These are phyloP conservation scores for Pristiophorus japonicus DNA, from an alignment of 2,113 vertebrate genomes.

Conservation along the genomic window DNA sequence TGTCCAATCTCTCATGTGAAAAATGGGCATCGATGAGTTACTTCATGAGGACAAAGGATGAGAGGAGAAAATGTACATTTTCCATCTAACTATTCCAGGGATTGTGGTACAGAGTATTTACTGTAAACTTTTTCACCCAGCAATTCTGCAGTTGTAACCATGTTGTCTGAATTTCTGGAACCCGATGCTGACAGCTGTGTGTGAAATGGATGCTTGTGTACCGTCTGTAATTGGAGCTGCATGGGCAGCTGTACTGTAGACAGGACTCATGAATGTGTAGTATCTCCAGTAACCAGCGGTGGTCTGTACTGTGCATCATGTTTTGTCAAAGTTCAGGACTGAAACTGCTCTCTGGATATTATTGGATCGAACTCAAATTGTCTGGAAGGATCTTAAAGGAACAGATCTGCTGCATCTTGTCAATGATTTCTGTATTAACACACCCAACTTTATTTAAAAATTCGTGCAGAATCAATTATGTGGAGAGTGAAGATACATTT, in stretches of 20 bases:
- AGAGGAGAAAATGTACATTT: neutral
- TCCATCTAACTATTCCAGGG: neutral
- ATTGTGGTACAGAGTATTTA: neutral
- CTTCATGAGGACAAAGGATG: neutral
- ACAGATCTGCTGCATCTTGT: neutral
- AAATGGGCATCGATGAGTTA: neutral
- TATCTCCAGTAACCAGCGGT: neutral
- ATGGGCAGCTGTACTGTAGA: neutral
- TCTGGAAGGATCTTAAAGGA: neutral
- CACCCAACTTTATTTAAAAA: neutral
- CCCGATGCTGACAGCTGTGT: conserved; percentile 1
- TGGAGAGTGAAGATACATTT: neutral
- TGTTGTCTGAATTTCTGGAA: neutral
- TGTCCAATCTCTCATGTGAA: neutral
- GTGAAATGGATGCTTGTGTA: conserved; percentile 5
- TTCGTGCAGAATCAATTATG: neutral
- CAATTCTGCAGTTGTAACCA: neutral
- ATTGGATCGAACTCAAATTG: neutral
- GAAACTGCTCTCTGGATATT: neutral
- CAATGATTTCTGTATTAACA: neutral
- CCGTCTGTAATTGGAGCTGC: neutral
- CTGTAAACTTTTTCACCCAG: neutral
- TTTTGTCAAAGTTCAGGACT: neutral
- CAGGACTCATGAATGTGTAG: neutral
- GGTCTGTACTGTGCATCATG: neutral